Conservation (phyloP, 2,113 vertebrate species). For the Sialia sialis region DNA sequence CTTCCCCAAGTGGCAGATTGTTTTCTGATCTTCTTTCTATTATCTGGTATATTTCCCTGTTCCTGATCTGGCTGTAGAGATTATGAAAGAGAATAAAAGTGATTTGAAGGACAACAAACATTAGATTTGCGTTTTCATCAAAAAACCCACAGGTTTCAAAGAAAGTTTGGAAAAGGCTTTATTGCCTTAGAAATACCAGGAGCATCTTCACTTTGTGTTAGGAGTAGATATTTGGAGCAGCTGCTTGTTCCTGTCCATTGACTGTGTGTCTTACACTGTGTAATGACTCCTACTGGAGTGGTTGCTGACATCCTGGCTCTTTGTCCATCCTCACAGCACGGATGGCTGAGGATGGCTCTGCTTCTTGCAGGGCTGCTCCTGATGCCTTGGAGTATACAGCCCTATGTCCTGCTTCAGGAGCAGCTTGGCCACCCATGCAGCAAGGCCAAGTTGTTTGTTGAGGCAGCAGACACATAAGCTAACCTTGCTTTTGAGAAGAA, state of each 20-base stretch:
- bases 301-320: neutral
- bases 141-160: accelerated
- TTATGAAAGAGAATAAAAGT: neutral
- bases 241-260: neutral
- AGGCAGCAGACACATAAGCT: neutral
- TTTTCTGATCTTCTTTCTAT: neutral
- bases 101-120: neutral
- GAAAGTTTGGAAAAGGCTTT: neutral
- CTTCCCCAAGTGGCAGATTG: neutral
- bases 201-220: neutral
- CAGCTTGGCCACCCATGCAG: neutral
- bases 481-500: neutral
- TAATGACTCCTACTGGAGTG: neutral
- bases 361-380: neutral
- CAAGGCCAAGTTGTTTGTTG: neutral
- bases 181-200: neutral
- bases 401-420: neutral
- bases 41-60: neutral
- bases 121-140: neutral
- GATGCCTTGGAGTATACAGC: neutral
- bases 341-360: neutral
- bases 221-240: neutral
- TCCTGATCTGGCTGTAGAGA: neutral
- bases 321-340: accelerated
- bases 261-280: neutral